Evolutionary conservation across 2,888 invertebrate species (phyloP).

Genomic region (Capitulum mitella): DNA sequence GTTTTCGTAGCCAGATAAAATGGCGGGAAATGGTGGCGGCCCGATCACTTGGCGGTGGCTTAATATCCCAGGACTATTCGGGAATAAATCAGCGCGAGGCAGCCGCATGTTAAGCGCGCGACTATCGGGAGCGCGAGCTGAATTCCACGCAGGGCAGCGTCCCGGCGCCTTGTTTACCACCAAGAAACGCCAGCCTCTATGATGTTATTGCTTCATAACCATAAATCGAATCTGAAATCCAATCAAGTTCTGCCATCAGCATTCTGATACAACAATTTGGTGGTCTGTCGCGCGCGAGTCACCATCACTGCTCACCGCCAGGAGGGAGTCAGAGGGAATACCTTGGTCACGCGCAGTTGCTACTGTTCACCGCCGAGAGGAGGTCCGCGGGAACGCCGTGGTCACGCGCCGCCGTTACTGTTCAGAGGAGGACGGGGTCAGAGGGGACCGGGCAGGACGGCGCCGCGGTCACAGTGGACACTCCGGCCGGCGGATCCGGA

Average conservation of each 20-base stretch:
- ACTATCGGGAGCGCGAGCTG: neutral
- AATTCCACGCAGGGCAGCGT: neutral
- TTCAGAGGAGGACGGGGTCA: too few species aligned
- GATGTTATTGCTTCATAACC: neutral
- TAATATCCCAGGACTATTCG: neutral
- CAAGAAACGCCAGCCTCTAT: neutral
- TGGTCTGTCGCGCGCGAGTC: too few species aligned
- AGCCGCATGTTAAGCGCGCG: neutral
- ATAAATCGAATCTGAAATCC: neutral
- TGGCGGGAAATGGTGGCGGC: neutral
- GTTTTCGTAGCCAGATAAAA: neutral
- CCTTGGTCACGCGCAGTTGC: too few species aligned
- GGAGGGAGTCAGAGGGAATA: too few species aligned
- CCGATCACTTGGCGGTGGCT: neutral
- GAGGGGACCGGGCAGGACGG: too few species aligned
- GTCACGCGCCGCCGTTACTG: too few species aligned
- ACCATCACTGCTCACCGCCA: too few species aligned
- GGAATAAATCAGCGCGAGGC: neutral
- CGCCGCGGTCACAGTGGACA: too few species aligned
- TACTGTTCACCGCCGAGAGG: too few species aligned
- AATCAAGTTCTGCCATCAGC: neutral
- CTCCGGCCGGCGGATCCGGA: too few species aligned
- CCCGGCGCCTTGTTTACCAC: neutral
- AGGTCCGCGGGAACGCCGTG: too few species aligned
- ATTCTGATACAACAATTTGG: neutral